Evolutionary conservation across 1,140 invertebrate genomes (phyloP), one percentile per base, ranked within the genome.

Genomic region (Pemphigus obesinymphae): DNA sequence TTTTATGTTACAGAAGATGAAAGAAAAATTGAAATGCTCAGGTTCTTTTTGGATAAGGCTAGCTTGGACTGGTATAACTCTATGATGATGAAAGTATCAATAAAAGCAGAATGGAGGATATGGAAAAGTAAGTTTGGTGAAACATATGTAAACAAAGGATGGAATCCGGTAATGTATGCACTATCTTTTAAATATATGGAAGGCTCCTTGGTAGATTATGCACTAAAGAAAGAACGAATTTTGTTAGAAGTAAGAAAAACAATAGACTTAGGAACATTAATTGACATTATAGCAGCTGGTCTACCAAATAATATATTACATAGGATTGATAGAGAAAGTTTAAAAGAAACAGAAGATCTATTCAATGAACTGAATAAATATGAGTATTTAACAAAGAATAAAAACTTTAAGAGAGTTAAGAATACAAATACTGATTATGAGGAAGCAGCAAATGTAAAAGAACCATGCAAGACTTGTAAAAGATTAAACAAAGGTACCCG

Each of bases 151-250:
- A 85, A 85, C 82, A 85, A 86, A 83, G 85, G 85, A 73, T 87
- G 85, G 85, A 83, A 75, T 1, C 82, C 83, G 82, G 68, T 85
- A 1, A 86, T 76, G 81, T 87, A 86, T 84, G 86, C 85, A 29
- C 84, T 85, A 81, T 70, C 61, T 68, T 87, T 84, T 83, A 86
- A 83, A 48, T 86, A 85, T 81, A 53, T 83, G 84, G 13, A 63
- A 58, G 85, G 85, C 20, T 85, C 85, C 8, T 84, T 86, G 63
- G 58, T 86, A 82, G 85, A 85, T 84, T 86, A 87, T 86, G 86
- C 85, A 6, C 82, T 84, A 40, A 86, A 83, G 83, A 86, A 85
- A 83, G 84, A 84, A 84, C 85, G 83, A 85, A 61, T 82, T 5
- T 3, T 85, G 76, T 81, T 85, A 61, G 85, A 86, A 31, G 75